Conservation (phyloP, 2,113 vertebrate genomes). For the Chloropsis hardwickii region DNA sequence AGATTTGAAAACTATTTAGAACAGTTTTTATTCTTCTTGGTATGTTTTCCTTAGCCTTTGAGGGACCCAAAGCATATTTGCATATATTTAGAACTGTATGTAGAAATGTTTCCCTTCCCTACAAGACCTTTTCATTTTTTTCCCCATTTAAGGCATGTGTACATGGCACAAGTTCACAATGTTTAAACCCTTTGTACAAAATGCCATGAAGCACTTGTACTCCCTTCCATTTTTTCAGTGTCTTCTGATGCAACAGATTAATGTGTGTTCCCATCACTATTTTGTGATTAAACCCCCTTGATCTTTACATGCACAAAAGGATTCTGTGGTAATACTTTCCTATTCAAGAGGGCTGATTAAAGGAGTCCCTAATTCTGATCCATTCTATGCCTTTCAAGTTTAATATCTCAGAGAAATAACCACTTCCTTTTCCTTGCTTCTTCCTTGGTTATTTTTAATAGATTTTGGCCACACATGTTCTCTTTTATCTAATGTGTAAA, state of each 20-base stretch:
- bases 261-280: background rate
- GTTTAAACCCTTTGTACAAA: background rate
- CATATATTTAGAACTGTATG: background rate
- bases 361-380: background rate
- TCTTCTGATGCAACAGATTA: conserved; percentile 7
- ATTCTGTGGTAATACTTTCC: background rate
- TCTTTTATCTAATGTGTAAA: background rate
- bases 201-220: background rate
- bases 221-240: background rate
- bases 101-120: background rate
- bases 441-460: background rate
- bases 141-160: background rate
- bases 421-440: background rate
- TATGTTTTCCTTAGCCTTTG: conserved; percentile 23
- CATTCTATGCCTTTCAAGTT: background rate
- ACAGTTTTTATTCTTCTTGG: background rate
- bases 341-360: background rate
- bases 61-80: background rate
- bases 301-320: background rate
- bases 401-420: background rate
- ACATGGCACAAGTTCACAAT: conserved; percentile 9
- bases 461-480: background rate
- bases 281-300: background rate
- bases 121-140: conserved; percentile 27
- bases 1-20: background rate